Percentiles rank a stretch among this genome's conserved stretches.
phyloP scores from a whole-genome alignment of 2,113 vertebrate species.

The Perca schrenkii region DNA sequence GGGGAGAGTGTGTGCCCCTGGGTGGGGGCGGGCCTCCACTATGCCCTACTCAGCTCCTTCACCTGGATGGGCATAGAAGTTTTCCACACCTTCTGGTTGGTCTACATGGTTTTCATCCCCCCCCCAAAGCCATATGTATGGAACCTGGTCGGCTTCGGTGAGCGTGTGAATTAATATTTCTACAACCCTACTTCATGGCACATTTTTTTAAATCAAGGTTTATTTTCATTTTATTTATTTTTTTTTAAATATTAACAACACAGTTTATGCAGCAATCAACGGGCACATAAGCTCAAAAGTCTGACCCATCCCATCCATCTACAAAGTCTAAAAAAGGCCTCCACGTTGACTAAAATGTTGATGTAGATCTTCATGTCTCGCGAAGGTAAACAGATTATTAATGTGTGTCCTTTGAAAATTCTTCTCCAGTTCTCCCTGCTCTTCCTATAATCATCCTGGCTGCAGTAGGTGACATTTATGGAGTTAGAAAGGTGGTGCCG shows the following conservation, averaged over 20 bases:
- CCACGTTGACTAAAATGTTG: too few relatives aligned
- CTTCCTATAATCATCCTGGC: conserved; percentile 70
- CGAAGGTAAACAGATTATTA: not conserved
- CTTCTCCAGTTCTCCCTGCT: conserved; percentile 73
- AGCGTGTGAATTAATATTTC: conserved; percentile 32
- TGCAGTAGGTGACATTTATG: conserved; percentile 76
- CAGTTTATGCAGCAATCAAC: too few relatives aligned
- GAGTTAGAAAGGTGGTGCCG: conserved; percentile 56
- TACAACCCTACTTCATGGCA: not conserved
- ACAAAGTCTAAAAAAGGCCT: too few relatives aligned
- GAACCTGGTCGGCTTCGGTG: conserved; percentile 81
- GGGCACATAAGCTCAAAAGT: too few relatives aligned
- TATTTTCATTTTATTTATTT: too few relatives aligned
- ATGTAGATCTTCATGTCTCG: too few relatives aligned
- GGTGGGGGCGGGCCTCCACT: conserved; percentile 79
- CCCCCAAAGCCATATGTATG: conserved; percentile 66
- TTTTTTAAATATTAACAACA: too few relatives aligned
- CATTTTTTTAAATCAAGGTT: not conserved
- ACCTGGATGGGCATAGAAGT: conserved; percentile 85
- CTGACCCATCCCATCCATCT: too few relatives aligned
- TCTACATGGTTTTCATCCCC: conserved; percentile 77
- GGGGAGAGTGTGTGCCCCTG: conserved; percentile 53
- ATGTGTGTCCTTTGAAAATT: not conserved
- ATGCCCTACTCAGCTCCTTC: conserved; percentile 79
- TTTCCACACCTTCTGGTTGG: conserved; percentile 84